Base-by-base conservation (phyloP, 2,113 vertebrate genomes). In the Microtus richardsoni region DNA sequence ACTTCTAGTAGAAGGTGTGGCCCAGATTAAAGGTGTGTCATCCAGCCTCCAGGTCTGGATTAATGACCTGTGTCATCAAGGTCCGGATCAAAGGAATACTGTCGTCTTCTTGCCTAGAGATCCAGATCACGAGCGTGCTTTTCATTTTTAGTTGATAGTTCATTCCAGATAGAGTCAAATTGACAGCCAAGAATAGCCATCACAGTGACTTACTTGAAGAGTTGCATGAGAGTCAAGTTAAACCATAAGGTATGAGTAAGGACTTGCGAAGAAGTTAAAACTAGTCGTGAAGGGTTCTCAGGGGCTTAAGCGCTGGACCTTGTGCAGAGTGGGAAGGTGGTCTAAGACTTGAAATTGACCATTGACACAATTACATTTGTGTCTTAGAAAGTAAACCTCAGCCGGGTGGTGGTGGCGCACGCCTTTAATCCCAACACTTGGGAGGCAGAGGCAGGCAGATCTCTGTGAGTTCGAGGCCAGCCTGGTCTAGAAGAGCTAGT, bases 261-360 rank as follows among this genome's bases (percentile, higher is more conserved):
- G 21, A 86, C 26, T 33, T 1, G 0, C 22, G 64, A 41, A 52
- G 60, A 70, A 26, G 60, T n/a, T 8, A 62, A 47, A 60, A 36
- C 54, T 41, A 17, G 2, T 7, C 1, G 0, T 1, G 19, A 62
- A 44, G 10, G 54, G 10, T 39, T 60, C 17, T 28, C 68, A 2
- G 9, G 13, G 26, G 10, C 22, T 47, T 3, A 6, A 39, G 7
- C 44, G 3, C 6, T 7, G 4, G 28, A 14, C 5, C 12, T 60
- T 9, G 1, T 0, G 10, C 44, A 30, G 52, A 10, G 17, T 39
- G 19, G 39, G 49, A 44, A 82, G 49, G n/a, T 26, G 2, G 3
- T 82, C 88, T 85, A 17, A 19, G 36, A 44, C 22, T 7, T 52
- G n/a, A 77, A 60, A 22, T 36, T 41, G 36, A 64, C 39, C 62